Evolutionary conservation across 2,113 vertebrate genomes (phyloP).

Genomic region (zebrafish (Danio rerio)): GRCz12tu NC_133189.1:48036501-48037000

Average conservation of each 20-base stretch:
- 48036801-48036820: constrained; percentile 38
- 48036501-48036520: constrained; percentile 15
- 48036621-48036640: constrained; percentile 61
- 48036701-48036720: constrained; percentile 63
- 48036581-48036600: constrained; percentile 63
- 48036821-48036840: constrained; percentile 35
- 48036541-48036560: constrained; percentile 39
- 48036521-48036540: constrained; percentile 1
- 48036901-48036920: constrained; percentile 61
- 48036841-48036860: constrained; percentile 50
- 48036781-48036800: not conserved
- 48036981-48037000: constrained; percentile 26
- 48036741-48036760: constrained; percentile 41
- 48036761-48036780: constrained; percentile 26
- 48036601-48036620: constrained; percentile 60
- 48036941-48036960: constrained; percentile 46
- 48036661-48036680: constrained; percentile 63
- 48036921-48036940: constrained; percentile 61
- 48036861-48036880: constrained; percentile 26
- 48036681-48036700: constrained; percentile 64
- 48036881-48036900: constrained; percentile 52
- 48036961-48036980: constrained; percentile 44
- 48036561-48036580: constrained; percentile 58
- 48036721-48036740: constrained; percentile 56
- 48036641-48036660: constrained; percentile 53